phyloP scores from a whole-genome alignment of 2,797 vertebrate species.

The Apodemus agrarius region DNA sequence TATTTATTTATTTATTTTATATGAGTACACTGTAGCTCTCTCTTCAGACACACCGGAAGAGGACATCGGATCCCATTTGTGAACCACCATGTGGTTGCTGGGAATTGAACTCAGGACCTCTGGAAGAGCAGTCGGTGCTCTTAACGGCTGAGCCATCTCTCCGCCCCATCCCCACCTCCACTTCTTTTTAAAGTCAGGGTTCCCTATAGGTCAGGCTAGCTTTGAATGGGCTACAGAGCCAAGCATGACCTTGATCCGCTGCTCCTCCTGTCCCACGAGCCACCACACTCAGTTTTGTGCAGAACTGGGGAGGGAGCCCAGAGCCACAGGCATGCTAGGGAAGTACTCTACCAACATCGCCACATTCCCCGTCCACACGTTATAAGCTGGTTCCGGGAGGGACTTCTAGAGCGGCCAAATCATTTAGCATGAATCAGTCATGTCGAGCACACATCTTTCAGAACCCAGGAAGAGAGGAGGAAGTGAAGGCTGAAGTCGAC shows the following conservation, averaged over 20 bases:
- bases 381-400: background rate
- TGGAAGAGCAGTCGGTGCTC: background rate
- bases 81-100: background rate
- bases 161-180: background rate
- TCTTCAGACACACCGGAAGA: background rate
- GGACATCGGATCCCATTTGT: background rate
- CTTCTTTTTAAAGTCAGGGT: background rate
- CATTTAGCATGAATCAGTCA: background rate
- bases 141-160: background rate
- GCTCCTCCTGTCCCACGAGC: too few relatives aligned
- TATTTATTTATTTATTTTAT: background rate
- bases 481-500: background rate
- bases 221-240: background rate
- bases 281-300: background rate
- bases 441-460: background rate
- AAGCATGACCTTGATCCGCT: background rate
- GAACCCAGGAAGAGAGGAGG: background rate
- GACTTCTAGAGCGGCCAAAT: background rate
- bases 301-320: background rate
- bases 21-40: background rate
- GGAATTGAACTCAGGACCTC: background rate
- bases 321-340: background rate
- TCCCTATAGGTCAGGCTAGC: background rate
- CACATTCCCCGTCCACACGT: background rate
- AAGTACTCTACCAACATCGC: background rate